These are phyloP conservation scores for Patella pellucida DNA, from an alignment of 2,888 invertebrate genomes.

Conservation along the genomic window DNA sequence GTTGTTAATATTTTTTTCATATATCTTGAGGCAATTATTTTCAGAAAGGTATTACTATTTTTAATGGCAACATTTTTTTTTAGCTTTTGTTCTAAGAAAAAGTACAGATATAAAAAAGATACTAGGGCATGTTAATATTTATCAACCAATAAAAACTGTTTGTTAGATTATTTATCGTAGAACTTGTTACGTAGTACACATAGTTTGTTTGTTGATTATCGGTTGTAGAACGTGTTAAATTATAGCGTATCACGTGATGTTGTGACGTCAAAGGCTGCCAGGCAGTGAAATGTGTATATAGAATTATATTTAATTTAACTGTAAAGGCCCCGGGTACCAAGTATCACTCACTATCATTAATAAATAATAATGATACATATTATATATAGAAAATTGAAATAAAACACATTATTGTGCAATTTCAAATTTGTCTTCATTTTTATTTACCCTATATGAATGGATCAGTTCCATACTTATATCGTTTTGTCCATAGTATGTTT, in stretches of 20 bases:
- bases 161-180: neutral
- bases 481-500: no score
- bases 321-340: neutral
- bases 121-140: no score
- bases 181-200: neutral
- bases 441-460: neutral
- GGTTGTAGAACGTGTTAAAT: constrained; percentile 10
- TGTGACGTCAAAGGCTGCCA: neutral
- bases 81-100: no score
- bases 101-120: no score
- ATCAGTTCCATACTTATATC: neutral
- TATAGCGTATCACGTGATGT: constrained; percentile 5
- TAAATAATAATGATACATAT: constrained; percentile 4
- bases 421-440: neutral
- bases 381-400: neutral
- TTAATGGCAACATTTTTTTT: no score
- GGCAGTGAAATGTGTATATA: constrained; percentile 9
- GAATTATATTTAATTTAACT: neutral
- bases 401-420: constrained; percentile 8
- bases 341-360: neutral
- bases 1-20: no score
- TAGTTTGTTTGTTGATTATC: neutral
- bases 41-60: no score
- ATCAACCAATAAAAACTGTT: no score
- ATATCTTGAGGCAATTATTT: no score